Evolutionary conservation across 2,797 vertebrate genomes (phyloP).

Genomic region (Acanthis flammea): DNA sequence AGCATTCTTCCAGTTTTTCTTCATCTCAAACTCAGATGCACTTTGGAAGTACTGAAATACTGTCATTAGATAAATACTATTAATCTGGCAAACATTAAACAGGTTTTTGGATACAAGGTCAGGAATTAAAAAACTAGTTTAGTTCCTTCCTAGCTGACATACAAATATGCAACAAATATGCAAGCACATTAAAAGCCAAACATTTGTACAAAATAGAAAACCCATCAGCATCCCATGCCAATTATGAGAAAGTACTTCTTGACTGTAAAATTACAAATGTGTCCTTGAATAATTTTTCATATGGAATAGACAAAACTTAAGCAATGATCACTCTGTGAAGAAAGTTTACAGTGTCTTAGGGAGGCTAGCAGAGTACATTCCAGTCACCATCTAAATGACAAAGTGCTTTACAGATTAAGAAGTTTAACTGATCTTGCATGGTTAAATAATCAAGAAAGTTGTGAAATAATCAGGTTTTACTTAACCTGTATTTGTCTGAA

Average conservation of each 20-base stretch:
- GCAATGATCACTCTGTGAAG: neutral
- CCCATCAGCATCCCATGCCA: constrained; percentile 32
- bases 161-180: constrained; percentile 53
- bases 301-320: neutral
- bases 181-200: constrained; percentile 48
- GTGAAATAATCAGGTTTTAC: neutral
- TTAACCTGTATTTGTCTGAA: neutral
- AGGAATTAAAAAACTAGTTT: neutral
- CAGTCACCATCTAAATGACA: constrained; percentile 48
- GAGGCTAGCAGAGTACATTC: constrained; percentile 61
- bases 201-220: constrained; percentile 41
- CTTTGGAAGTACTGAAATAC: constrained; percentile 28
- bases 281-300: neutral
- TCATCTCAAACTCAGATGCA: constrained; percentile 31
- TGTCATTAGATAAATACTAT: neutral
- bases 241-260: constrained; percentile 50
- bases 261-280: constrained; percentile 48
- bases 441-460: neutral
- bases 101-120: constrained; percentile 53
- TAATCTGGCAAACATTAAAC: constrained; percentile 20
- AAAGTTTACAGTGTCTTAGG: constrained; percentile 11
- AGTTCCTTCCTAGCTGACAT: constrained; percentile 7
- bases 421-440: neutral
- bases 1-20: constrained; percentile 57
- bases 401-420: constrained; percentile 44